Base-by-base conservation (phyloP, 2,888 invertebrate species). In the Rhaphigaster nebulosa region DNA sequence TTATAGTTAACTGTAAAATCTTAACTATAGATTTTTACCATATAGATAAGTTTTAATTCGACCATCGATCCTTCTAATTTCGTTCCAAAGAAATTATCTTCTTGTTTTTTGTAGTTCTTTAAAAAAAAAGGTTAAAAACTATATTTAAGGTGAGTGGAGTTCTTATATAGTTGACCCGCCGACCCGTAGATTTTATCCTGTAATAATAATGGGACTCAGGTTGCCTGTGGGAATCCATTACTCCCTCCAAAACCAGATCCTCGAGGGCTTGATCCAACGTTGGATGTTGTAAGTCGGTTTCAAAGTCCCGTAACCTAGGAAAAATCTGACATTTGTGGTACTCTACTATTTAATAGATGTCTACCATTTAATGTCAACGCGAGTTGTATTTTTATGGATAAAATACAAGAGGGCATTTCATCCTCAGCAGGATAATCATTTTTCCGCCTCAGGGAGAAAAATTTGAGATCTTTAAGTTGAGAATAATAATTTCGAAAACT, bases 161-260 rank as follows among this genome's bases (percentile, higher is more conserved):
- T 26, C 18, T 88, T 88, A 88, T 41, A 60, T 88, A 60, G 88
- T 88, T 88, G 56, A 88, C 88, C 88, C 88, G 4, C 60, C 41
- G 88, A 88, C 65, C 88, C 56, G 88, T 41, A 60, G 88, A 88
- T 88, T 41, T 56, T 88, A 88, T 88, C 88, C 41, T 88, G 65
- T 88, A 45, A 88, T 88, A 84, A 84, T 45, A 80, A 80, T 29
- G 76, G 84, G 41, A 84, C 80, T 41, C 23, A 34, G 41, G 26
- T 45, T 41, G 8, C 45, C 84, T 84, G 84, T 84, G 84, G 84
- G 84, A 84, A 84, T 84, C 84, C 84, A 45, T 84, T 84, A 84
- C 84, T 45, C 84, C 84, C n/a, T 50, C 45, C 12, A n/a, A n/a
- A 84, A 84, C 84, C 45, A 84, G 84, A 84, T 84, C 41, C 84